Conservation (phyloP, 2,113 vertebrate species). For the Spea bombifrons region DNA sequence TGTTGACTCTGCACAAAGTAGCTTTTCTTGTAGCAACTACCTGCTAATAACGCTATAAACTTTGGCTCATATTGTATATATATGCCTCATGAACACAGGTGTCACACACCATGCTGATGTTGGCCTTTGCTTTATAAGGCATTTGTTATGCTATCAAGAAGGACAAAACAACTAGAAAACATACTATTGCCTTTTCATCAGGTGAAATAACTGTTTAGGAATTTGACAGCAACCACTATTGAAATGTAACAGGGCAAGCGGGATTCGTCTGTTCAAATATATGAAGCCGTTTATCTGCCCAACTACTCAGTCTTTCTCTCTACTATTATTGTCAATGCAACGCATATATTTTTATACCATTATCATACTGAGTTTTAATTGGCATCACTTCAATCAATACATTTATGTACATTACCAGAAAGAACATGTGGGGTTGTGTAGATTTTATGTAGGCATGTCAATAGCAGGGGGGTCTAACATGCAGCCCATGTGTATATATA, state of each 20-base stretch:
- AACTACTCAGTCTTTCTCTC: neutral
- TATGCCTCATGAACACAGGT: neutral
- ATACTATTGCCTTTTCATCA: neutral
- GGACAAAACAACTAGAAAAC: neutral
- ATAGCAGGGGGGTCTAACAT: too few species aligned
- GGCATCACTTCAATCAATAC: too few species aligned
- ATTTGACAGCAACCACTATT: neutral
- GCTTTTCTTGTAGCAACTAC: conserved; percentile 31
- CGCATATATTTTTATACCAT: too few species aligned
- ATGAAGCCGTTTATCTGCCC: neutral
- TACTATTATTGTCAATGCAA: too few species aligned
- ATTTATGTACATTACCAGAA: too few species aligned
- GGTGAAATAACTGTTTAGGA: neutral
- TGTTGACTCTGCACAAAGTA: conserved; percentile 23
- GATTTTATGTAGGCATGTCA: too few species aligned
- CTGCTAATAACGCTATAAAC: conserved; percentile 33
- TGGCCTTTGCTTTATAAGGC: conserved; percentile 3
- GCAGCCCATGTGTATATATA: too few species aligned
- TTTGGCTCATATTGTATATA: neutral
- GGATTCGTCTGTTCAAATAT: neutral
- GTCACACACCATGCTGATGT: neutral
- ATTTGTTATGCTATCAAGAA: neutral
- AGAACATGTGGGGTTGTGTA: too few species aligned
- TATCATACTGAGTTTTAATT: too few species aligned
- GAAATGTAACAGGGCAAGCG: neutral